Evolutionary conservation across 2,888 invertebrate species (phyloP), one percentile per base, ranked within the genome.

Genomic region (Rhabditoides inermis): DNA sequence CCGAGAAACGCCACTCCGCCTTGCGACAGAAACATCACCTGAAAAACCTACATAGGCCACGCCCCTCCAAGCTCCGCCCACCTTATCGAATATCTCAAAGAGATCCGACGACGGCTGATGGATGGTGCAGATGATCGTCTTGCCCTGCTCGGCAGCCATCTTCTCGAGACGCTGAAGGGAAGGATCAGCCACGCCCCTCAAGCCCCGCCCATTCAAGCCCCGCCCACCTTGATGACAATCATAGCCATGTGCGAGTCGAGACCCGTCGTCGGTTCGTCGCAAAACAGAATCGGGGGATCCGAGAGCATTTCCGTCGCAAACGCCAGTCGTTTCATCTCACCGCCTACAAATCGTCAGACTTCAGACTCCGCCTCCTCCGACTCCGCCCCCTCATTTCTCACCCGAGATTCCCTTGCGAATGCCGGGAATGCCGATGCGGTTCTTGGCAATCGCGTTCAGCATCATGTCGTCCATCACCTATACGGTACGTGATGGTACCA

Each of bases 181-280:
- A 10, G 32, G 32, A 7, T 32, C 15, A 15, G 7, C 15, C 32
- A 32, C 15, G 10, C n/a, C n/a, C n/a, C n/a, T n/a, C n/a, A n/a
- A n/a, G n/a, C n/a, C n/a, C n/a, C 22, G 27, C 20, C 10, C 12
- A 12, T 44, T 44, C 26, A 26, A 25, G 12, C 7, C 23, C 12
- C 7, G 26, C 18, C 23, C 44, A 86, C 86, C 77, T 86, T 85
- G 20, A 90, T 85, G 2, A 92, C 88, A 77, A 87, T 90, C 75
- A 88, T 85, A 0, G 94, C 92, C 89, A 92, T 92, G 73, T 88
- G 92, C 0, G 92, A 90, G 78, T 95, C 94, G 55, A 95, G 81
- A 2, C 92, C 69, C 0, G 91, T 91, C 0, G 94, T 94, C 0
- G 92, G 92, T 75, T 94, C 94, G 73, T 94, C 94, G 77, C 91